Conservation (phyloP, 2,113 vertebrate species). For the Melanotaenia duboulayi region DNA sequence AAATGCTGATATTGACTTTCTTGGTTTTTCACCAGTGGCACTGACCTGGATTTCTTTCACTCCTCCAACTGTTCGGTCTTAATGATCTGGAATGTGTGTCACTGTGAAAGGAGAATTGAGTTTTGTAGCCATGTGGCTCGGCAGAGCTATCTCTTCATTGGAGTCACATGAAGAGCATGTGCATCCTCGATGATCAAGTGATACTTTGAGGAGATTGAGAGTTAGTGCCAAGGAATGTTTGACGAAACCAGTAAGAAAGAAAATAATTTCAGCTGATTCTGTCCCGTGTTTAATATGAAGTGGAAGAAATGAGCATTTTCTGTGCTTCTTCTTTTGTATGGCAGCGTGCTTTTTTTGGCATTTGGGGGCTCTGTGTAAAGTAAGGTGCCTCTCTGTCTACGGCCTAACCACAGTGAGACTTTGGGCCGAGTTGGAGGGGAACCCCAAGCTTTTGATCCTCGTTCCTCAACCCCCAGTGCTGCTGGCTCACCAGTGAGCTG, state of each 20-base stretch:
- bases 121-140: conserved; percentile 44
- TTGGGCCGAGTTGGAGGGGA: conserved; percentile 73
- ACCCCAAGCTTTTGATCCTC: conserved; percentile 79
- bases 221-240: conserved; percentile 65
- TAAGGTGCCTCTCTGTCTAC: conserved; percentile 81
- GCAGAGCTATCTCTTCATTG: conserved; percentile 64
- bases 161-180: conserved; percentile 81
- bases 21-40: conserved; percentile 16
- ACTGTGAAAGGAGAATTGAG: conserved; percentile 50
- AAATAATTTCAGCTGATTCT: conserved; percentile 56
- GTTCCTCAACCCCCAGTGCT: conserved; percentile 57
- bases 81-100: conserved; percentile 74
- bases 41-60: conserved; percentile 60
- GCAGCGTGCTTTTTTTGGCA: conserved; percentile 66
- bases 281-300: conserved; percentile 43
- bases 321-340: conserved; percentile 29
- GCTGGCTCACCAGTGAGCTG: conserved; percentile 75
- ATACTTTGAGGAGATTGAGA: conserved; percentile 61
- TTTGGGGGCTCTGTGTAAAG: conserved; percentile 71
- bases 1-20: conserved; percentile 33
- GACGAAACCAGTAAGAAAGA: conserved; percentile 33
- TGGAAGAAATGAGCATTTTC: conserved; percentile 19
- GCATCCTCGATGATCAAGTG: conserved; percentile 70
- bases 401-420: conserved; percentile 76
- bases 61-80: conserved; percentile 44